Base-by-base conservation (phyloP, 2,888 invertebrate species). In the Oscheius sp. region DNA sequence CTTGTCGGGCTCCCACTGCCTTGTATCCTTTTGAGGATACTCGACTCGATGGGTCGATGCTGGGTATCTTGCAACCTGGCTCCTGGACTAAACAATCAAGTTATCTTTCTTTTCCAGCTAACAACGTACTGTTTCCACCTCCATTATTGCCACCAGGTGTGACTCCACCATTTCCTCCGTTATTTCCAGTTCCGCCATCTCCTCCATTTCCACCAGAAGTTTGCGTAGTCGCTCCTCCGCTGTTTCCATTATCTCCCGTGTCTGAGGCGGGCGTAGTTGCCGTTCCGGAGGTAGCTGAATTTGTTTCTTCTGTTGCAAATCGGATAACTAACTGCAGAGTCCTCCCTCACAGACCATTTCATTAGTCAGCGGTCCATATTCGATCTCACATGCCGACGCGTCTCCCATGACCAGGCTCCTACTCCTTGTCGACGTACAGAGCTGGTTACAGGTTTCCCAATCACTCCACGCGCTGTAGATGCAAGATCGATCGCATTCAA, bases 21-120 rank as follows among this genome's bases (percentile, higher is more conserved):
- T 73, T 73, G 27, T 43, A 68, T 27, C 73, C 73, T 46, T 56
- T 7, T 0, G 73, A 68, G 12, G 73, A 73, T 5, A 56, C 55
- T 1, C 49, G 29, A 18, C 46, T 59, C 18, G 73, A 56, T 13
- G 73, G 73, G 45, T 73, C 73, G 27, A 73, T 35, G 16, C 41
- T 46, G 16, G 25, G 43, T 12, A 73, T 69, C 12, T 56, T 35
- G 21, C 73, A 73, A 16, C 73, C 73, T 1, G 52, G 61, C 45
- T 61, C 71, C 25, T 46, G 49, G 1, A 35, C 55, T 69, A 41
- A 55, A 70, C 9, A 35, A 9, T 35, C 35, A 43, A 23, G 12
- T 16, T 23, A 9, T 35, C 18, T 49, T 52, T 35, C 23, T 43
- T 9, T 29, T 29, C 63, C n/a, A 41, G 6, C 58, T 9, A 29